Base-by-base conservation (phyloP, 2,888 invertebrate genomes). In the Diogma glabrata region DNA sequence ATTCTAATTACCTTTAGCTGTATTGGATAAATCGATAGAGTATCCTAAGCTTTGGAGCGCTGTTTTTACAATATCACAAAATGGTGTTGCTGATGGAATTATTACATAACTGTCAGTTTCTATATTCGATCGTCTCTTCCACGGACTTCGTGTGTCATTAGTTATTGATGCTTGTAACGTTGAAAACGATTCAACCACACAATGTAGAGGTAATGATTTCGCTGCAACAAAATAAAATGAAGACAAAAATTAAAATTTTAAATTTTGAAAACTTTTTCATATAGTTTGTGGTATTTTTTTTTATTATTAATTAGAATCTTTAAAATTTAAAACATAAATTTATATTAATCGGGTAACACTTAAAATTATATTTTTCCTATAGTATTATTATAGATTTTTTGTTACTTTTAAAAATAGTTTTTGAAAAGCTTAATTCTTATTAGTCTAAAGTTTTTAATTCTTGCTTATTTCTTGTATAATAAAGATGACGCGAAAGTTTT, bases 21-120 rank as follows among this genome's bases (percentile, higher is more conserved):
- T 87, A 52, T 85, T 82, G 57, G 85, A 85, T 59, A 84, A 76
- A 63, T 91, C 91, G 58, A 84, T 82, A 14, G 91, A 84, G 68
- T 94, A 95, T 3, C 95, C 95, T 8, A 97, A 78, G 57, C 92
- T 81, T 64, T 87, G 79, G 62, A 97, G 79, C 24, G 94, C 95
- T 3, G 91, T 88, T 51, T 88, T 84, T 4, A 97, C 91, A 56
- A 97, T 76, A 67, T 93, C 91, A 63, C 87, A 84, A 72, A 95
- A 91, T 38, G 89, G 85, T 49, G 94, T 95, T 51, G 84, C 82
- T 9, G 87, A 83, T 1, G 94, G 93, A 55, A 97, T 87, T 68
- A 96, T 94, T 64, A 96, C 95, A 73, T 91, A 96, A 62, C 92
- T 92, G 73, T 97, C 96, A 2, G 87, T 84, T 70, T 94, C 93